Conservation (phyloP, 2,888 invertebrate species). For the Acanthopleura granulata region DNA sequence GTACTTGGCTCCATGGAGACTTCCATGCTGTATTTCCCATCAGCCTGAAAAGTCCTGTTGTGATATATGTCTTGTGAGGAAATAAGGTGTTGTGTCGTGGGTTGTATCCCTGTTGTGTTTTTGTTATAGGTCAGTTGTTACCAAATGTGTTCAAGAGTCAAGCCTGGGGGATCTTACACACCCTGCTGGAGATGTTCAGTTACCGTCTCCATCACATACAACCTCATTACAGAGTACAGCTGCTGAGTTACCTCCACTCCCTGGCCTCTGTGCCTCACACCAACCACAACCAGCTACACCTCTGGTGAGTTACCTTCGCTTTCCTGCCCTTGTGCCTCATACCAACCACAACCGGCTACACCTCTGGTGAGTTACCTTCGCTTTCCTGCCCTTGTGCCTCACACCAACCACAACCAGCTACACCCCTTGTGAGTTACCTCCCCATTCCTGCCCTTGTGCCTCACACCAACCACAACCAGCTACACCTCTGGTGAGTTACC, state of each 20-base stretch:
- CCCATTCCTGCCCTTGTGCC: constrained; percentile 83
- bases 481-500: constrained; percentile 90
- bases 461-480: constrained; percentile 94
- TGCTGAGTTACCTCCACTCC: constrained; percentile 91
- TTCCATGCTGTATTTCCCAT: too few relatives aligned
- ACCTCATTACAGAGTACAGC: constrained; percentile 93
- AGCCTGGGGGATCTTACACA: constrained; percentile 96
- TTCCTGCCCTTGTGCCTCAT: constrained; percentile 90
- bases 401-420: constrained; percentile 94
- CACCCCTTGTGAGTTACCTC: constrained; percentile 76
- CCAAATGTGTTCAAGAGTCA: constrained; percentile 93
- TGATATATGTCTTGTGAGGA: too few relatives aligned
- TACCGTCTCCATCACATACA: constrained; percentile 97
- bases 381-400: constrained; percentile 85
- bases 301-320: constrained; percentile 92
- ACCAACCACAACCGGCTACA: constrained; percentile 95
- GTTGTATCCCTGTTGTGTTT: too few relatives aligned
- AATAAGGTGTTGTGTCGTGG: too few relatives aligned
- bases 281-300: constrained; percentile 93
- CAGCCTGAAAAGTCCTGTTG: too few relatives aligned
- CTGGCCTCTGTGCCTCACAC: constrained; percentile 92
- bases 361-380: constrained; percentile 72
- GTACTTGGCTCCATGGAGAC: too few relatives aligned
- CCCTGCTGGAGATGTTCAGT: constrained; percentile 95
- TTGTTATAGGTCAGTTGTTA: constrained; percentile 80